Evolutionary conservation across 1,140 invertebrate species (phyloP), one percentile per base, ranked within the genome.

Genomic region (Sycophila sp.): DNA sequence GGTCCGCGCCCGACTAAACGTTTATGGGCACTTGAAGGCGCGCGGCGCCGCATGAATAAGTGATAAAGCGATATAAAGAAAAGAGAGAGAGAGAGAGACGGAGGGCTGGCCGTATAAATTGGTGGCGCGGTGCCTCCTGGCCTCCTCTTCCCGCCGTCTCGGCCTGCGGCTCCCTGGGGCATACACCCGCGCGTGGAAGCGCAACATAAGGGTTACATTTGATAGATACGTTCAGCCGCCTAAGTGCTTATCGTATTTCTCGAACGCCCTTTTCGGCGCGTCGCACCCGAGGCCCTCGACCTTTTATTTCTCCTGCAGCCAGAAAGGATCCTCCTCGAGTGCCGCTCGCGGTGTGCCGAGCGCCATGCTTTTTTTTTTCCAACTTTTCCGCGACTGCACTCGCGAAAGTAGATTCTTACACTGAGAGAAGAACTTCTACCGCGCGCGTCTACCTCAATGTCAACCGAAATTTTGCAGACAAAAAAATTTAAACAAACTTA

Each of bases 231-330:
- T 67, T 74, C 76, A 76, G 76, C 72, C 64, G 75, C 75, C 80
- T 83, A 86, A 84, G 84, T 85, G 84, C 83, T 85, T 83, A 86
- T 86, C 83, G 83, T 85, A 86, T 85, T 85, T 85, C 82, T 81
- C 55, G 73, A 76, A 69, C n/a, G 58, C 2, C 24, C 55, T 59
- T 69, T 45, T 63, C 36, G 47, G 24, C 26, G 30, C 38, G 10
- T 38, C 28, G 15, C 55, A 10, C 32, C n/a, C n/a, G n/a, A 34
- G 17, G 22, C 60, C 17, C 17, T 36, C 2, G 17, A 34, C 53
- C 55, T 68, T 68, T 68, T 68, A 68, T 68, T 67, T 30, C 45
- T 56, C 56, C 36, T n/a, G 26, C 17, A 19, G 24, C 1, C 7
- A 6, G 51, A 28, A 26, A 24, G 24, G 51, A 30, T 10, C 15